Conservation (phyloP, 2,888 invertebrate genomes). For the Mimumesa dahlbomi region DNA sequence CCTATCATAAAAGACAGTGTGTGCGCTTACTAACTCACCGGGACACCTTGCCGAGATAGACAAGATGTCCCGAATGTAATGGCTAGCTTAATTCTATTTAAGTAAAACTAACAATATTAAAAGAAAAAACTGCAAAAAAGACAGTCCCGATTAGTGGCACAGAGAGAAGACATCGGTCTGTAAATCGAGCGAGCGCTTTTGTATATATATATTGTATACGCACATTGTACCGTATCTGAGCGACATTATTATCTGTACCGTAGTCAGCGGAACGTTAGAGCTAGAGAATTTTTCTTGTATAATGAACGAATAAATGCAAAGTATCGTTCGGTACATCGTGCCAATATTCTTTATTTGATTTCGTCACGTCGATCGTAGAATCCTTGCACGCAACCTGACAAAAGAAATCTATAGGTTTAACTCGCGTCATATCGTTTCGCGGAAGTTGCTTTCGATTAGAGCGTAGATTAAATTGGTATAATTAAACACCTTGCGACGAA, state of each 20-base stretch:
- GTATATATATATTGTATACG: conserved; percentile 77
- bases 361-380: background rate
- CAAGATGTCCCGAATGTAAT: conserved; percentile 60
- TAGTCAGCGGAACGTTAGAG: conserved; percentile 72
- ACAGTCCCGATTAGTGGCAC: conserved; percentile 72
- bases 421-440: too few relatives aligned
- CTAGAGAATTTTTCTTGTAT: conserved; percentile 75
- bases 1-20: conserved; percentile 77
- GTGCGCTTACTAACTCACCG: conserved; percentile 75
- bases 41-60: conserved; percentile 30
- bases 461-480: too few relatives aligned
- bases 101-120: conserved; percentile 59
- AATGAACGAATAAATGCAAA: conserved; percentile 75
- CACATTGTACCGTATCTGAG: conserved; percentile 74
- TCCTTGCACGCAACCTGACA: background rate
- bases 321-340: conserved; percentile 72
- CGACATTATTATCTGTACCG: conserved; percentile 70
- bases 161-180: conserved; percentile 64
- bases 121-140: conserved; percentile 72
- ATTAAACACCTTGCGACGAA: too few relatives aligned
- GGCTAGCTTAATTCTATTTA: conserved; percentile 68
- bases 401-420: too few relatives aligned
- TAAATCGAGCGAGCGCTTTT: conserved; percentile 75
- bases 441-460: too few relatives aligned
- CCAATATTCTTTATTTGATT: conserved; percentile 1